phyloP scores from a whole-genome alignment of 2,113 vertebrate species.

The Elaphurus davidianus region DNA sequence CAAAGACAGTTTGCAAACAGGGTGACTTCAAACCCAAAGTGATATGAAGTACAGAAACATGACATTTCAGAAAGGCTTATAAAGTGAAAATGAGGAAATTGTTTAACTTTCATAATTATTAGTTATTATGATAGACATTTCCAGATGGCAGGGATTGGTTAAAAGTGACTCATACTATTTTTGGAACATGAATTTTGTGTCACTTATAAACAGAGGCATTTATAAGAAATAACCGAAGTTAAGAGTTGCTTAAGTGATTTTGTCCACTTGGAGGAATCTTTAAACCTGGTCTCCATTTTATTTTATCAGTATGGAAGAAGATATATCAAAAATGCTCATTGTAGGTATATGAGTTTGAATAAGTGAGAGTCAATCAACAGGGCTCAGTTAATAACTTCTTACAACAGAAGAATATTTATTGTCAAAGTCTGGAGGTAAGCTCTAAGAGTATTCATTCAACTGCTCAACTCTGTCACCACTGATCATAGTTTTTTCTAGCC shows the following conservation, averaged over 20 bases:
- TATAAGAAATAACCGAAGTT: background rate
- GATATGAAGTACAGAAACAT: background rate
- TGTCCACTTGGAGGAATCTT: background rate
- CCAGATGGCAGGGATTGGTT: background rate
- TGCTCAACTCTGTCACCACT: background rate
- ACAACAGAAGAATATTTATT: background rate
- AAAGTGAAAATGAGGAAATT: background rate
- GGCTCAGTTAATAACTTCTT: background rate
- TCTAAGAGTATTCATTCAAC: background rate
- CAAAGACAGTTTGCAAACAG: background rate
- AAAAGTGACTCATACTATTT: background rate
- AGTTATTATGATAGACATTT: background rate
- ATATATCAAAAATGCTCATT: background rate
- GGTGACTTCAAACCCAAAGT: background rate
- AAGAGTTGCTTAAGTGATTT: background rate
- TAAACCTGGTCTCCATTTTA: background rate
- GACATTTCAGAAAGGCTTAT: background rate
- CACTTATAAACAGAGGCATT: background rate
- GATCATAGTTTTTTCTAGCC: background rate
- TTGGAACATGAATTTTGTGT: background rate
- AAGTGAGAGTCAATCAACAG: background rate
- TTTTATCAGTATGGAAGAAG: background rate
- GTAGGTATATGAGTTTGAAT: background rate
- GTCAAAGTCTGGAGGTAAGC: background rate
- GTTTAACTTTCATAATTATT: background rate